A percentile compares a stretch with the other conserved stretches of the same genome.
Evolutionary conservation across 2,888 invertebrate species (phyloP).

Genomic region (Stramonita haemastoma): DNA sequence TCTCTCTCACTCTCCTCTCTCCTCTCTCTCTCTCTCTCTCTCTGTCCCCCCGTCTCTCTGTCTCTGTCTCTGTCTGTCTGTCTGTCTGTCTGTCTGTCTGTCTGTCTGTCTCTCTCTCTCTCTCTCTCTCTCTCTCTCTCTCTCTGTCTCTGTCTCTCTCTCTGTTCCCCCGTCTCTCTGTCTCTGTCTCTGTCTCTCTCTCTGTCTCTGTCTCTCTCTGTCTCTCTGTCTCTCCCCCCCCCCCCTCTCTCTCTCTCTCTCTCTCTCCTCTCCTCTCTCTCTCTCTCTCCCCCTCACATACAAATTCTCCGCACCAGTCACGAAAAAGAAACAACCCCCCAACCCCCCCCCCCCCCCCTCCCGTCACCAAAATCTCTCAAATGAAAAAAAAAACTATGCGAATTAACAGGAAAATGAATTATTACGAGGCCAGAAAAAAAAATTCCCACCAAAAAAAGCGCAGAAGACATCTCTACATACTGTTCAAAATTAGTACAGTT

Average conservation of each 20-base stretch:
- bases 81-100: neutral
- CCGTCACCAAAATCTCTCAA: too few species aligned
- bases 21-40: neutral
- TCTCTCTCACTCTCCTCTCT: neutral
- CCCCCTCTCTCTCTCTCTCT: neutral
- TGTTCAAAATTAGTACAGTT: neutral
- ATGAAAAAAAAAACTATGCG: neutral
- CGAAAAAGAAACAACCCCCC: too few species aligned
- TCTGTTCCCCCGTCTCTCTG: too few species aligned
- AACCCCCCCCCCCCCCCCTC: too few species aligned
- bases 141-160: conserved; percentile 12
- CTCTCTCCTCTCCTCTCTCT: neutral
- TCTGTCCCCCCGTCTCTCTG: neutral
- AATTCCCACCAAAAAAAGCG: neutral
- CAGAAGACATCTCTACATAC: neutral
- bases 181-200: too few species aligned
- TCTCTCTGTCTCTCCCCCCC: too few species aligned
- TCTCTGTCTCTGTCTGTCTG: neutral
- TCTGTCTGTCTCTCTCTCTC: too few species aligned
- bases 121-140: conserved; percentile 5
- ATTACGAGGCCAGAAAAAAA: neutral
- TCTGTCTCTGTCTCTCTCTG: too few species aligned
- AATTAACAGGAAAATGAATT: neutral
- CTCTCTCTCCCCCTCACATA: too few species aligned
- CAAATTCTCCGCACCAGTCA: too few species aligned